Evolutionary conservation across 1,140 invertebrate species (phyloP), one percentile per base, ranked within the genome.

Genomic region (Rhizoglyphus robini): DNA sequence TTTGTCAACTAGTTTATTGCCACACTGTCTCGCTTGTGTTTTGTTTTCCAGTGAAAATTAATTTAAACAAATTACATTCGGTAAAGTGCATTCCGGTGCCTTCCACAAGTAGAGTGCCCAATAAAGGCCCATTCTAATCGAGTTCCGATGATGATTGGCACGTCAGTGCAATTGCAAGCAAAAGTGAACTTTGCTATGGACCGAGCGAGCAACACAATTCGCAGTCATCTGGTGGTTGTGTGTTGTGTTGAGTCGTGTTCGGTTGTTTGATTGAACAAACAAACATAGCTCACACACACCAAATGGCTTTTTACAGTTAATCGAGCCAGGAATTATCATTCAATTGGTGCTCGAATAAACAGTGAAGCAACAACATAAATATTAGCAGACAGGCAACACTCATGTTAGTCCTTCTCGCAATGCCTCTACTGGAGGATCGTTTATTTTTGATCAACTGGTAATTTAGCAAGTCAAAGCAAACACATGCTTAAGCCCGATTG

Each of bases 401-500:
- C 36, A 41, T 11, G 18, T 41, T 8, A 11, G 36, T 11, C 18
- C 36, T 11, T 18, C 8, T 11, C 18, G 8, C 36, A 41, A 41
- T 41, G 36, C 36, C 36, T 41, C 8, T 41, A 18, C 36, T 41
- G 18, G 8, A 11, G 8, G 51, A 27, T 8, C 51, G 51, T 54
- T 54, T 54, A 54, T 54, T 54, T 54, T 54, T 54, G 8, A 54
- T 54, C 8, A 20, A 54, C 8, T 54, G 51, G 51, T 54, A 54
- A 54, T 54, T 54, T 54, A 54, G 51, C 51, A 54, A 54, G 51
- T 54, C 51, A 54, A 54, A 54, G 51, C 51, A 54, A 54, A 54
- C 51, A 54, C 51, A 54, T 32, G 23, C 51, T 11, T 41, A 41
- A 8, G 18, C 36, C 8, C 36, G 18, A 8, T 11, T 41, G 36